These are phyloP conservation scores for Pentamera pediparva DNA, from an alignment of 53 echinoderm and acorn worm species.

Conservation along the genomic window DNA sequence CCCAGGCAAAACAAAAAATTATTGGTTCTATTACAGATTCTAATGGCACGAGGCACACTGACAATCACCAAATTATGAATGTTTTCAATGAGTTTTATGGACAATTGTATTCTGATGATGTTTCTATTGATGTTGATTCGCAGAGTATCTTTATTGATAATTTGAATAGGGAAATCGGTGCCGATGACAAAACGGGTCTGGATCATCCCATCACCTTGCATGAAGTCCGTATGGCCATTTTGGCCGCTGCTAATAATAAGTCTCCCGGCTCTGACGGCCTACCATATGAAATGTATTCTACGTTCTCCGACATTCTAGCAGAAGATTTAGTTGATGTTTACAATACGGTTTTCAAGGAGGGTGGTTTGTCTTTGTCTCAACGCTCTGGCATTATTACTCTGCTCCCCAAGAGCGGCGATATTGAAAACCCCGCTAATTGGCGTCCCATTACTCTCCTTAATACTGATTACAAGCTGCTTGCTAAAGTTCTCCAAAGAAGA, in stretches of 20 bases:
- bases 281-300: slow-evolving; percentile 23
- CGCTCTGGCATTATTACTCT: slow-evolving; percentile 43
- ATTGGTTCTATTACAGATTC: slow-evolving; percentile 4
- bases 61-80: not conserved
- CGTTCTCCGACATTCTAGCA: slow-evolving; percentile 26
- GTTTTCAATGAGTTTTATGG: slow-evolving; percentile 29
- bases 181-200: not conserved
- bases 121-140: not conserved
- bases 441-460: slow-evolving; percentile 47
- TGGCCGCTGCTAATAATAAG: slow-evolving; percentile 10
- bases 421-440: slow-evolving; percentile 29
- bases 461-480: slow-evolving; percentile 49
- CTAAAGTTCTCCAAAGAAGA: slow-evolving; percentile 30
- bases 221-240: not conserved
- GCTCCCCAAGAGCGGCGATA: slow-evolving; percentile 44
- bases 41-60: not conserved
- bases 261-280: slow-evolving; percentile 46
- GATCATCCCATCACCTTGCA: not conserved
- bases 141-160: not conserved
- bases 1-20: not conserved
- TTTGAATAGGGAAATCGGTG: not conserved
- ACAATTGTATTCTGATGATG: not conserved
- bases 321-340: slow-evolving; percentile 16
- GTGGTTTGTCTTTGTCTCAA: slow-evolving; percentile 1
- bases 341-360: not conserved